Evolutionary conservation across 1,140 invertebrate genomes (phyloP).

Genomic region (Hyposmocoma kahamanoa): DNA sequence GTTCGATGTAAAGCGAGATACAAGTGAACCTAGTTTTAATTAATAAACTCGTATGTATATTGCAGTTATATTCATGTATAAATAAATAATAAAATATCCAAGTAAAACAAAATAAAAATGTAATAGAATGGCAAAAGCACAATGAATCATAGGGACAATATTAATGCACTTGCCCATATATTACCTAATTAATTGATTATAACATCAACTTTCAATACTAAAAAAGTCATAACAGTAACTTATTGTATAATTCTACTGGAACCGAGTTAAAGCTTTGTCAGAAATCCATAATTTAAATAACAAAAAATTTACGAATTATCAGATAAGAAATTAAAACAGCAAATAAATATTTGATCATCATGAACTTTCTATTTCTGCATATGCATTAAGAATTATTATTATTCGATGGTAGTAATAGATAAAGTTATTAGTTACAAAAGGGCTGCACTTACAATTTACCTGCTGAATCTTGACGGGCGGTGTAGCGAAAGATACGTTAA

Average conservation of each 20-base stretch:
- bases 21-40: conserved; percentile 4
- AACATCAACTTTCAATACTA: conserved; percentile 71
- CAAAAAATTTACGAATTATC: conserved; percentile 66
- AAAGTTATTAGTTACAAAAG: neutral
- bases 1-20: neutral
- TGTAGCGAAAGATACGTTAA: conserved; percentile 15
- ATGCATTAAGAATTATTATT: conserved; percentile 30
- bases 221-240: conserved; percentile 71
- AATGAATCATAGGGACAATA: conserved; percentile 65
- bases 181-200: conserved; percentile 68
- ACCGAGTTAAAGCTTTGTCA: conserved; percentile 72
- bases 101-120: conserved; percentile 68
- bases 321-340: conserved; percentile 64
- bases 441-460: conserved; percentile 2
- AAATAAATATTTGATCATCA: conserved; percentile 71
- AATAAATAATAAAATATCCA: conserved; percentile 74
- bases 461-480: conserved; percentile 25
- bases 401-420: conserved; percentile 29
- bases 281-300: conserved; percentile 71
- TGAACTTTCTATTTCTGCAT: conserved; percentile 28
- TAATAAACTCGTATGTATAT: conserved; percentile 41
- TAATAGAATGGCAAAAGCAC: conserved; percentile 65
- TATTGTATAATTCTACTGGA: conserved; percentile 71
- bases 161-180: conserved; percentile 72
- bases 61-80: conserved; percentile 48